These are phyloP conservation scores for Prionailurus bengalensis DNA, from an alignment of 2,113 vertebrate species.

Conservation along the genomic window DNA sequence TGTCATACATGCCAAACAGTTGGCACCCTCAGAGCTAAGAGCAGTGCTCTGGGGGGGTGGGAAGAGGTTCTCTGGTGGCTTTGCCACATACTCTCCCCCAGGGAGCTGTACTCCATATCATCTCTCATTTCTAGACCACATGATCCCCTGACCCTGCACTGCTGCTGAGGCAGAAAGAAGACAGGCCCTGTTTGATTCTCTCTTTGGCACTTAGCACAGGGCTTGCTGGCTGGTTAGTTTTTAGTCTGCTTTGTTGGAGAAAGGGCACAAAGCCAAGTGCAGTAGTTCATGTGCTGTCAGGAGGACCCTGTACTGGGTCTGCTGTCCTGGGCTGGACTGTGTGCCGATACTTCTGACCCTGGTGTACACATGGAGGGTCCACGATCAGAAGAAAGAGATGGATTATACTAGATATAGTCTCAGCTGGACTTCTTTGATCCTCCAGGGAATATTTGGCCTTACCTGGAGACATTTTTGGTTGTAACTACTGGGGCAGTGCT, in stretches of 20 bases:
- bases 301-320: too few species aligned
- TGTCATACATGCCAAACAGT: background rate
- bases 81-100: background rate
- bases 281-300: background rate
- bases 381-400: background rate
- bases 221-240: background rate
- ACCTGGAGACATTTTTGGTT: background rate
- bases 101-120: background rate
- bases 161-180: background rate
- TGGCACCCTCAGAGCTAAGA: background rate
- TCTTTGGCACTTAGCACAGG: background rate
- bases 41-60: fast-evolving
- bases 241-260: background rate
- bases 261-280: background rate
- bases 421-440: background rate
- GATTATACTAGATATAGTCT: background rate
- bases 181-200: background rate
- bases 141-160: too few species aligned
- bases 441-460: background rate
- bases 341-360: background rate
- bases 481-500: background rate
- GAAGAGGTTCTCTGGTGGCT: background rate
- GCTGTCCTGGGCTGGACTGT: background rate
- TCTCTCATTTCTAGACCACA: background rate
- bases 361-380: too few species aligned